Evolutionary conservation across 2,797 vertebrate genomes (phyloP).

Genomic region (Bovichtus diacanthus): DNA sequence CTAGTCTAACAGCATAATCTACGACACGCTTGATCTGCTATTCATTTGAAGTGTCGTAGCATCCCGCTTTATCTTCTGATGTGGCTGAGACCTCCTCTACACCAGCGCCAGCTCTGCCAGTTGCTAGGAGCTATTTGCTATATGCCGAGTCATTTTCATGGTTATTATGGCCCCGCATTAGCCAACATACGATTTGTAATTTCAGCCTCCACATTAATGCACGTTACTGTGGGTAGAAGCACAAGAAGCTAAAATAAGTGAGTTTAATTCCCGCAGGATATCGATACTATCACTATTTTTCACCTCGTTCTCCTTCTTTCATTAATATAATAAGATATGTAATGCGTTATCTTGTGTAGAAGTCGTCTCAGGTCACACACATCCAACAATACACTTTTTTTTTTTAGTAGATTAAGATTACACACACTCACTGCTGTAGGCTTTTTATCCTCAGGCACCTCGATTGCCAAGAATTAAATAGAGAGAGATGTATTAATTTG

Average conservation of each 20-base stretch:
- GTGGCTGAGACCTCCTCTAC: constrained; percentile 64
- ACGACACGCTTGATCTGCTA: constrained; percentile 82
- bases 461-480: constrained; percentile 62
- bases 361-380: constrained; percentile 23
- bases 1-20: constrained; percentile 81
- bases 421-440: constrained; percentile 58
- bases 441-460: constrained; percentile 67
- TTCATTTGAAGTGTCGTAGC: constrained; percentile 84
- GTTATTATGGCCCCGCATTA: constrained; percentile 64
- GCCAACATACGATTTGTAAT: constrained; percentile 40
- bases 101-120: constrained; percentile 37
- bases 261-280: constrained; percentile 21
- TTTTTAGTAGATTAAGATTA: constrained; percentile 27
- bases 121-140: constrained; percentile 74
- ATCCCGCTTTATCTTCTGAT: constrained; percentile 78
- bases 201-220: constrained; percentile 54
- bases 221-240: constrained; percentile 38
- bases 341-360: constrained; percentile 1
- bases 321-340: constrained; percentile 17
- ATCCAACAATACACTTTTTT: background rate
- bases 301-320: constrained; percentile 11
- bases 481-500: constrained; percentile 65
- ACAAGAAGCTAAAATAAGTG: background rate
- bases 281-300: constrained; percentile 8
- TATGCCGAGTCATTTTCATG: constrained; percentile 71